These are phyloP conservation scores for Pseudoatta argentina DNA, from an alignment of 1,140 invertebrate species.

Conservation along the genomic window DNA sequence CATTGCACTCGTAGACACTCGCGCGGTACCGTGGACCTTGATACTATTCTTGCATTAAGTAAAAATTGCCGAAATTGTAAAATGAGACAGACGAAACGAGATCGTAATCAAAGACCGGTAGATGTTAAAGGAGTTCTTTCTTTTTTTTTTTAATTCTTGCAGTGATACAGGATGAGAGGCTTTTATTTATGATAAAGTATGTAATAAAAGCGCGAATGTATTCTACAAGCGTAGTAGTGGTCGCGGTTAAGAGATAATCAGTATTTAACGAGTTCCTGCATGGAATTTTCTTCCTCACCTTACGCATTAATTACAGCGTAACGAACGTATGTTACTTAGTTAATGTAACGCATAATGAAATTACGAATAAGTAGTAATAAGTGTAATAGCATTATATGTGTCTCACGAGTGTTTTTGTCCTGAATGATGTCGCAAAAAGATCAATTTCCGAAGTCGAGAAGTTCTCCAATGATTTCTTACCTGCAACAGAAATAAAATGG, in stretches of 20 bases:
- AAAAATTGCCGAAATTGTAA: slow-evolving; percentile 18
- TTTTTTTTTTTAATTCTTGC: not conserved
- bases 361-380: slow-evolving; percentile 31
- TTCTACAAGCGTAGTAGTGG: not conserved
- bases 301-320: slow-evolving; percentile 28
- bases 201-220: slow-evolving; percentile 9
- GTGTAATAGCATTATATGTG: slow-evolving; percentile 4
- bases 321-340: not conserved
- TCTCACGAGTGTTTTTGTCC: slow-evolving; percentile 4
- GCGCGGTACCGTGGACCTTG: not conserved
- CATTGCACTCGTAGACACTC: slow-evolving; percentile 13
- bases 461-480: not conserved
- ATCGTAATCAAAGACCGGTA: not conserved
- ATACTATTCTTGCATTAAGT: slow-evolving; percentile 12
- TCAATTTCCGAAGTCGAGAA: not conserved
- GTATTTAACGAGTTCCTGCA: slow-evolving; percentile 4
- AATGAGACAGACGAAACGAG: not conserved
- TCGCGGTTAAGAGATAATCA: slow-evolving; percentile 23
- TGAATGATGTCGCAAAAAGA: not conserved
- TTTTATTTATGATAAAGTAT: slow-evolving; percentile 40
- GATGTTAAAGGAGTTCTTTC: not conserved
- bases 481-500: slow-evolving; percentile 3
- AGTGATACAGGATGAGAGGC: not conserved
- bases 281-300: not conserved
- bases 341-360: slow-evolving; percentile 46